These are phyloP conservation scores for Hipparchia sbordonii DNA, from an alignment of 2,888 invertebrate genomes.

Conservation along the genomic window DNA sequence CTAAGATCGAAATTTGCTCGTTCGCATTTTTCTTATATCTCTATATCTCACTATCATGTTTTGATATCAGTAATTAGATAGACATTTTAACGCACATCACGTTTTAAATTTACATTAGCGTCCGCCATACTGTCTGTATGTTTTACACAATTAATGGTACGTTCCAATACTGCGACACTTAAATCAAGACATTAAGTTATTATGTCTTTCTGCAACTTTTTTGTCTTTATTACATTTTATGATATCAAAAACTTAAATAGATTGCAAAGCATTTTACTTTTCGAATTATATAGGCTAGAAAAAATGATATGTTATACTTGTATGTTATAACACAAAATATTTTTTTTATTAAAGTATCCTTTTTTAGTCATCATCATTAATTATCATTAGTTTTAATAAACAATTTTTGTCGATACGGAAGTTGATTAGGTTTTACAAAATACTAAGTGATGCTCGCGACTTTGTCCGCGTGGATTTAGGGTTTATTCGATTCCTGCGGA, in stretches of 20 bases:
- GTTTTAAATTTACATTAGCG: constrained; percentile 36
- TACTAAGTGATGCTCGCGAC: too few relatives aligned
- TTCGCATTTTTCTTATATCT: not conserved
- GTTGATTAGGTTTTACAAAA: too few relatives aligned
- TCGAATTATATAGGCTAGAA: too few relatives aligned
- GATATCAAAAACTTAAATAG: too few relatives aligned
- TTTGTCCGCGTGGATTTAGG: too few relatives aligned
- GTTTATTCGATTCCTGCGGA: too few relatives aligned
- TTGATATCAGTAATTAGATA: constrained; percentile 38
- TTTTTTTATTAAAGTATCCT: too few relatives aligned
- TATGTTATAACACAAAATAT: too few relatives aligned
- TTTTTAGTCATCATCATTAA: too few relatives aligned
- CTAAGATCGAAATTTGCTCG: not conserved
- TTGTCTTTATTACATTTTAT: not conserved
- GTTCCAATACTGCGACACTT: not conserved
- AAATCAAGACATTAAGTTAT: not conserved
- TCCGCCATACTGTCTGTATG: constrained; percentile 36
- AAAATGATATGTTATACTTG: not conserved
- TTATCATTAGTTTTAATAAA: too few relatives aligned
- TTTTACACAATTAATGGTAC: constrained; percentile 24
- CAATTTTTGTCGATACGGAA: too few relatives aligned
- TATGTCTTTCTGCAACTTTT: not conserved
- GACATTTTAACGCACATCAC: constrained; percentile 36
- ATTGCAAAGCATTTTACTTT: too few relatives aligned
- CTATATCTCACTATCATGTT: constrained; percentile 28